Evolutionary conservation across 1,140 invertebrate species (phyloP), one percentile per base, ranked within the genome.

Genomic region (Muscidifurax raptorellus): DNA sequence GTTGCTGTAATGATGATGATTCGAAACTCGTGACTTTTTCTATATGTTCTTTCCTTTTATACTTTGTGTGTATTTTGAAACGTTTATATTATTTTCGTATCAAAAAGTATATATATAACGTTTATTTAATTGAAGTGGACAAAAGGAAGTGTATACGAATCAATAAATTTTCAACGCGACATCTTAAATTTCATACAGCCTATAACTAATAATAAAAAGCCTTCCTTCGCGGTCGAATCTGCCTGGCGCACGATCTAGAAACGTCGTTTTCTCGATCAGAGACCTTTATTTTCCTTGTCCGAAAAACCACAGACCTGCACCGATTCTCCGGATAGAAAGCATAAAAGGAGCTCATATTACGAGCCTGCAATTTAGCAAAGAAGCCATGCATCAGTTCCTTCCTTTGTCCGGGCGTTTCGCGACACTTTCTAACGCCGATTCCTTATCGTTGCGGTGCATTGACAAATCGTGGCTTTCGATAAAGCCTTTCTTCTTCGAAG

Each of bases 391-490:
- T n/a, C n/a, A 22, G 15, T 52, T 12, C 15, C 59, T 40, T 18
- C 18, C 59, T 32, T 52, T 72, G 3, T 72, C 10, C 40, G 10
- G 13, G 44, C 12, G 52, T 82, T 66, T 66, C 52, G 72, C 52
- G 72, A 82, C 44, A 74, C 71, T 82, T 82, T 82, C 72, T 75
- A 82, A 28, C 66, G 64, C 18, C n/a, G 22, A 44, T 36, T 36
- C 12, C 30, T 69, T 10, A 32, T 69, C 7, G 13, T 27, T 22
- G 30, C 2, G 15, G 30, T 2, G 69, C 30, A 72, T 72, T 36
- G 52, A 47, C 13, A 47, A 47, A 52, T 52, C 1, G 15, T 18
- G 47, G 0, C 47, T 52, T 22, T 59, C 52, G 52, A 59, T 59
- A 59, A 5, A 1, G 15, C 5, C 18, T 59, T n/a, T 59, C 52